phyloP scores from a whole-genome alignment of 2,113 vertebrate species.

The Apteryx mantelli region DNA sequence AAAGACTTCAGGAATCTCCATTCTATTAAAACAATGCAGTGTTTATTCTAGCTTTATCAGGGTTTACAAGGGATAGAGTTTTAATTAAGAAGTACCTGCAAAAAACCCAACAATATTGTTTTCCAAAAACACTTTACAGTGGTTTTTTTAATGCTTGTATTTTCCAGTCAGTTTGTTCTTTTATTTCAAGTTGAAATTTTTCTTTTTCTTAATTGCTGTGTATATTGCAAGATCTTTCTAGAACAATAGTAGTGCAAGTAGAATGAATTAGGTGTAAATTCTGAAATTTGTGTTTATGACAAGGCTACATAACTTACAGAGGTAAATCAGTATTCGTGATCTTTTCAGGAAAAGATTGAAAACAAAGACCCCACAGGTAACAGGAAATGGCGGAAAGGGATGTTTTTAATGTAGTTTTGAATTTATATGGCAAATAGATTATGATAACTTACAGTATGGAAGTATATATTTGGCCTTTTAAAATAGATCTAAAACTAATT shows the following conservation, averaged over 20 bases:
- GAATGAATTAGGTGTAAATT: constrained; percentile 3
- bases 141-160: not conserved
- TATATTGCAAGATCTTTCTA: constrained; percentile 20
- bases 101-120: constrained; percentile 2
- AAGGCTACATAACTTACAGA: constrained; percentile 48
- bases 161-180: constrained; percentile 73
- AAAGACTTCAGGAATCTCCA: not conserved
- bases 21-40: not conserved
- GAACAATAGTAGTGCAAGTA: not conserved
- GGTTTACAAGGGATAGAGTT: not conserved
- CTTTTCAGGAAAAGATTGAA: constrained; percentile 70
- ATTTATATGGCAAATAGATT: not conserved
- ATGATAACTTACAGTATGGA: not conserved
- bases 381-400: constrained; percentile 54
- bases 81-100: not conserved
- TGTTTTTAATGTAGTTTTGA: not conserved
- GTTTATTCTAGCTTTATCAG: not conserved
- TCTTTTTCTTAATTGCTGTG: not conserved
- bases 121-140: not conserved
- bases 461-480: not conserved
- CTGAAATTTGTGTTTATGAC: constrained; percentile 25
- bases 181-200: constrained; percentile 29
- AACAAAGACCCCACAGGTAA: constrained; percentile 59
- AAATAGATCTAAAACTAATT: not conserved
- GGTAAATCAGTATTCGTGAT: constrained; percentile 46